Evolutionary conservation across 37 sponge, comb jelly and placozoan species (phyloP).

Genomic region (Hormiphora californensis): DNA sequence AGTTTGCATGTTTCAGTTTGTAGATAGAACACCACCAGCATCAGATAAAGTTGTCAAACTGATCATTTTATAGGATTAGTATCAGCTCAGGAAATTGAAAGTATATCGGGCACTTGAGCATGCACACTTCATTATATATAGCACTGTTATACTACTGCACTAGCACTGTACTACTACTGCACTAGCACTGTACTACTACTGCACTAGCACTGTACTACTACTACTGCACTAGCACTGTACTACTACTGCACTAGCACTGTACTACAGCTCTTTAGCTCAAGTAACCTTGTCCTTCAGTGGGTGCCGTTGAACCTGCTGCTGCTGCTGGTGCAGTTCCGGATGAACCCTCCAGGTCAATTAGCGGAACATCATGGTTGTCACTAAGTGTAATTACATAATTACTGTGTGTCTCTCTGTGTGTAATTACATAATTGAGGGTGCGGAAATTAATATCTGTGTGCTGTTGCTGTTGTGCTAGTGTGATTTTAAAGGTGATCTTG

Average conservation of each 20-base stretch:
- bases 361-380: conserved; percentile 10
- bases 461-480: too few relatives aligned
- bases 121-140: background rate
- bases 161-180: background rate
- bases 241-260: background rate
- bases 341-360: conserved; percentile 44
- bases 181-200: background rate
- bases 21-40: too few relatives aligned
- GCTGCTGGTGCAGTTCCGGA: background rate
- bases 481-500: too few relatives aligned
- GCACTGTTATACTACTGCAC: background rate
- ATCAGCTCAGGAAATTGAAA: too few relatives aligned
- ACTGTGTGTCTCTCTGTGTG: background rate
- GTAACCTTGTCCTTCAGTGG: background rate
- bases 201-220: background rate
- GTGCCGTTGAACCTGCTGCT: background rate
- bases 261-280: background rate
- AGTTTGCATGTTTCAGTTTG: too few relatives aligned
- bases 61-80: too few relatives aligned
- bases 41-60: too few relatives aligned
- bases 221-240: background rate
- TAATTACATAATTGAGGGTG: background rate
- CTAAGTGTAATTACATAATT: background rate
- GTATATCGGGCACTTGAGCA: too few relatives aligned
- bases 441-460: too few relatives aligned